Percentiles rank a stretch among this genome's conserved stretches.
These are phyloP conservation scores for Germaria angustata DNA, from an alignment of 2,888 invertebrate genomes.

Conservation along the genomic window DNA sequence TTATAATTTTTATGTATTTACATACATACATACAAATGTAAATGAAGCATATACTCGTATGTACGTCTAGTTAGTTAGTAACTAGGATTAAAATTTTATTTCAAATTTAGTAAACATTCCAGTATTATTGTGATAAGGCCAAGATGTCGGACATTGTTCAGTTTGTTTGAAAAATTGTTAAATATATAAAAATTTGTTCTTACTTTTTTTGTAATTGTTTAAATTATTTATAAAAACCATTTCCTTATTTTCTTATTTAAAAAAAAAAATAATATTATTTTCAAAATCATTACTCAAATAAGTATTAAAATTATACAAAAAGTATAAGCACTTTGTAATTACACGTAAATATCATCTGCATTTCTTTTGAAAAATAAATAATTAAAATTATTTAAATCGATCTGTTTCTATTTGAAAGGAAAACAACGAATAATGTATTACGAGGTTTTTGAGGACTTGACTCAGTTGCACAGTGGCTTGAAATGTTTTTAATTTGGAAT, in stretches of 20 bases:
- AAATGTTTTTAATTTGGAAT: too few species aligned
- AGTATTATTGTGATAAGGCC: constrained; percentile 70
- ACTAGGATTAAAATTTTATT: constrained; percentile 37
- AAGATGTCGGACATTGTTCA: constrained; percentile 66
- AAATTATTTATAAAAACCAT: constrained; percentile 1
- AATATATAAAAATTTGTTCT: constrained; percentile 31
- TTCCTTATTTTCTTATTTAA: constrained; percentile 9
- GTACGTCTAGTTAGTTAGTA: neutral
- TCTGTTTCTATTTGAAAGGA: neutral
- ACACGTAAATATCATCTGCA: constrained; percentile 48
- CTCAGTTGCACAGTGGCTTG: too few species aligned
- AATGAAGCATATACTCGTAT: neutral
- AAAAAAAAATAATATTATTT: neutral
- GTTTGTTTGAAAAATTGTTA: constrained; percentile 56
- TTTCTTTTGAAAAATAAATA: constrained; percentile 58
- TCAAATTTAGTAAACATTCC: constrained; percentile 65
- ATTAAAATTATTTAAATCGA: constrained; percentile 21
- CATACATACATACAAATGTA: constrained; percentile 11
- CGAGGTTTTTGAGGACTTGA: too few species aligned
- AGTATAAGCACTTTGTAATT: constrained; percentile 53
- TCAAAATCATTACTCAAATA: neutral
- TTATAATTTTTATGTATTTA: constrained; percentile 20
- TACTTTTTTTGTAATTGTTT: constrained; percentile 28
- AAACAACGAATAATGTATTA: too few species aligned
- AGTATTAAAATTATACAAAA: constrained; percentile 37